Conservation (phyloP, 2,797 vertebrate genomes). For the Halcyon chelicuti region DNA sequence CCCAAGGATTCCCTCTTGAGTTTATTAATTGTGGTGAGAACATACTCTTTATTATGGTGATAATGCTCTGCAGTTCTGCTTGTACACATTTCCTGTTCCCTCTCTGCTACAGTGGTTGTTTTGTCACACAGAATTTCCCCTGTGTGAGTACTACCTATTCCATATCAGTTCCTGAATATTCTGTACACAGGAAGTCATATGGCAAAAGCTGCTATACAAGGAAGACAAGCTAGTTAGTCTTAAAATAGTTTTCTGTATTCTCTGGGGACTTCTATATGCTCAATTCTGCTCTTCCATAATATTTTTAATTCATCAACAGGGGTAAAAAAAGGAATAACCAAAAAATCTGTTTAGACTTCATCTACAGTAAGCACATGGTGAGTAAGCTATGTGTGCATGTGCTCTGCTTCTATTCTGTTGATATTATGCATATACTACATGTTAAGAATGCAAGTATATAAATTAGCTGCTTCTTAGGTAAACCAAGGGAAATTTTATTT, state of each 20-base stretch:
- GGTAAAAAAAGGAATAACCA: fast-evolving
- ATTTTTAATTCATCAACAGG: not conserved
- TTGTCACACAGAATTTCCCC: not conserved
- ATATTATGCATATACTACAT: not conserved
- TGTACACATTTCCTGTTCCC: not conserved
- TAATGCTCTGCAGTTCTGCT: not conserved
- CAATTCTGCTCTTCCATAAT: not conserved
- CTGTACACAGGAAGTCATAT: not conserved
- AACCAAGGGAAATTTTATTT: not conserved
- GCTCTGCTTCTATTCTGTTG: not conserved
- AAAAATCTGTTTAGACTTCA: not conserved
- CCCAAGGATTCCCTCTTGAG: not conserved
- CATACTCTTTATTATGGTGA: not conserved
- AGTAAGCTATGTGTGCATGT: not conserved
- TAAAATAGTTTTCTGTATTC: not conserved
- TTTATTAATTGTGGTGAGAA: not conserved
- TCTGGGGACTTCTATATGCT: not conserved
- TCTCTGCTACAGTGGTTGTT: not conserved
- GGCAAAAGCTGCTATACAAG: not conserved
- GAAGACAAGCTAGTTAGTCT: not conserved
- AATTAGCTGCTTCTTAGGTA: not conserved
- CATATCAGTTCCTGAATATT: not conserved
- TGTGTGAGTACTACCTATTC: not conserved
- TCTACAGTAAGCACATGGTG: not conserved
- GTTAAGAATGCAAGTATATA: not conserved